Evolutionary conservation across 92 coral and sea anemone genomes (phyloP), one percentile per base, ranked within the genome.

Genomic region (Scolanthus callimorphus): DNA sequence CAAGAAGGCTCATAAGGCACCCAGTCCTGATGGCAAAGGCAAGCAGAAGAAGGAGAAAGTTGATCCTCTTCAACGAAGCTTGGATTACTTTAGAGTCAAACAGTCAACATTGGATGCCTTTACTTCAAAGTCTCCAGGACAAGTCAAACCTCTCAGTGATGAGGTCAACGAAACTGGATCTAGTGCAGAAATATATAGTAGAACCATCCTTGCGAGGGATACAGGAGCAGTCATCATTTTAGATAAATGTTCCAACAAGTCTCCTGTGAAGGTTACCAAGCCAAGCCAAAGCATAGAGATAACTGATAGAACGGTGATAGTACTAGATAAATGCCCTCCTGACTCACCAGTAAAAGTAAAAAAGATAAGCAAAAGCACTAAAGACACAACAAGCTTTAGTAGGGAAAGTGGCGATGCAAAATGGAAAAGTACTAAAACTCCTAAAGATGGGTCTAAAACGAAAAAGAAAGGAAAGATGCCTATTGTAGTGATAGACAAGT

Each of bases 31-130:
- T 19, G 59, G 43, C 25, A 48, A 57, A 6, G 48, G 24, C 15
- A 82, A 87, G 38, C 11, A 37, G 15, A 79, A 77, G 56, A 48
- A 65, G 28, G 68, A 57, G 25, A 82, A 77, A 52, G 21, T 43
- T 8, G 86, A 73, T 37, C 83, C 85, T 27, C 55, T 79, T 13
- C 96, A 87, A 67, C 65, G 67, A 51, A 87, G 81, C 17, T 77
- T 87, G 0, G 94, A 85, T 29, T 72, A 68, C 20, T 85, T 85
- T 34, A 71, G 78, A 29, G 64, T 62, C 2, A 49, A 49, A 25
- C 62, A 70, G 57, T 53, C 85, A 37, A 63, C 20, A 25, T 24
- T 71, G 44, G 65, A 49, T 1, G 49, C 59, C 15, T 56, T 41
- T 39, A 25, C 24, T 21, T 20, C 37, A 11, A 49, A 53, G 27